A percentile compares a stretch with the other conserved stretches of the same genome.
Conservation (phyloP, 1,140 invertebrate genomes). For the Euwallacea fornicatus region DNA sequence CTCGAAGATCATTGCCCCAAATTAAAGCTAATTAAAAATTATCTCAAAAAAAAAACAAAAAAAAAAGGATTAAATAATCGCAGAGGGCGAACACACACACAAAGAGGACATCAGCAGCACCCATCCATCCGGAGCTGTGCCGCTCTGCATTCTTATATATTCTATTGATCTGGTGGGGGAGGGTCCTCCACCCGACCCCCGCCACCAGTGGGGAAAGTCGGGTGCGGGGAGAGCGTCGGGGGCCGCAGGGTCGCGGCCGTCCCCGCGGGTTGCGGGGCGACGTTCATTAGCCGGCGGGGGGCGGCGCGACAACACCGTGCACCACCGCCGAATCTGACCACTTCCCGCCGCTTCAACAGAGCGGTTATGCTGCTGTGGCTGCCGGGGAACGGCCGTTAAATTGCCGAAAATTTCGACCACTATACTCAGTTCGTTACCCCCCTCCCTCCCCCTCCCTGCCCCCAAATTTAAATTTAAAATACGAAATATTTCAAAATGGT, state of each 20-base stretch:
- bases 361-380: constrained; percentile 9
- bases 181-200: constrained; percentile 13
- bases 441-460: too few species aligned
- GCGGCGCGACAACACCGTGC: constrained; percentile 33
- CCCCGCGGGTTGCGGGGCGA: constrained; percentile 25
- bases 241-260: constrained; percentile 14
- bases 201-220: not conserved
- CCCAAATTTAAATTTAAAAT: too few species aligned
- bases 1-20: too few species aligned
- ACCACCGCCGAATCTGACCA: constrained; percentile 34
- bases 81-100: constrained; percentile 6
- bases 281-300: constrained; percentile 35
- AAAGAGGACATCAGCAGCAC: constrained; percentile 12
- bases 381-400: not conserved
- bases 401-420: not conserved
- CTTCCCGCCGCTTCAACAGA: constrained; percentile 29
- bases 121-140: constrained; percentile 25
- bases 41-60: not conserved
- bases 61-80: not conserved
- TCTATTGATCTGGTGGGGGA: constrained; percentile 39
- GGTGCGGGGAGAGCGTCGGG: not conserved
- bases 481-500: too few species aligned
- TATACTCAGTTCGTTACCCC: too few species aligned
- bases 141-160: constrained; percentile 40
- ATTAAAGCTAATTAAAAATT: not conserved